A percentile compares a stretch with the other conserved stretches of the same genome.
These are phyloP conservation scores for Microcebus jonahi DNA, from an alignment of 2,113 vertebrate genomes.

Conservation along the genomic window DNA sequence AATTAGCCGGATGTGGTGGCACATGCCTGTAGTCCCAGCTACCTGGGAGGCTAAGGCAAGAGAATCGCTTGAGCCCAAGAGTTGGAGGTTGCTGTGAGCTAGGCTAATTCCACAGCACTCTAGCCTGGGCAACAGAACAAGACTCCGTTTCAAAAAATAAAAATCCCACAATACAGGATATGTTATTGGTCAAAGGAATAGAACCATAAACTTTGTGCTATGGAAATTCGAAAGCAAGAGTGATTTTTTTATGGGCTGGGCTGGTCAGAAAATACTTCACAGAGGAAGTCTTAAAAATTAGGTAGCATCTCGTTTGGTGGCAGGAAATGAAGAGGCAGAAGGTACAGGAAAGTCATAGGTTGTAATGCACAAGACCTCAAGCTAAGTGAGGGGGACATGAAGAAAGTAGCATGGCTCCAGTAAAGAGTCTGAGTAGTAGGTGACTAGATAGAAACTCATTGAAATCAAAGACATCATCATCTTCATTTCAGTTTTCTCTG, in stretches of 20 bases:
- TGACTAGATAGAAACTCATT: neutral
- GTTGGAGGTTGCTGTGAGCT: no score
- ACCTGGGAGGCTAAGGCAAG: no score
- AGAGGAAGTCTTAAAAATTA: neutral
- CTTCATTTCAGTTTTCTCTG: slow-evolving; percentile 41
- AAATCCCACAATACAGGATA: neutral
- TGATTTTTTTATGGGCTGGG: neutral
- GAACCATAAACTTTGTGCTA: neutral
- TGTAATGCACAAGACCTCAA: neutral
- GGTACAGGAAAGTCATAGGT: neutral
- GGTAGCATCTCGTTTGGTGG: neutral
- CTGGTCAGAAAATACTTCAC: neutral
- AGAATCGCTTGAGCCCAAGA: no score
- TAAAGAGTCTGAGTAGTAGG: neutral
- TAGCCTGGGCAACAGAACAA: no score
- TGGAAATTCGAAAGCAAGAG: neutral
- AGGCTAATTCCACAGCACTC: no score
- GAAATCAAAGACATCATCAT: neutral
- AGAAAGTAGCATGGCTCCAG: slow-evolving; percentile 12
- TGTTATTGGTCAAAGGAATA: slow-evolving; percentile 18
- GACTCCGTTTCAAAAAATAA: no score
- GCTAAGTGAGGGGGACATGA: neutral
- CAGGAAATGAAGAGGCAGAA: neutral
- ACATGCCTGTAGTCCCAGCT: no score
- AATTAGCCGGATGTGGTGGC: no score